Conservation (phyloP, 2,888 invertebrate species). For the Ophonus ardosiacus region DNA sequence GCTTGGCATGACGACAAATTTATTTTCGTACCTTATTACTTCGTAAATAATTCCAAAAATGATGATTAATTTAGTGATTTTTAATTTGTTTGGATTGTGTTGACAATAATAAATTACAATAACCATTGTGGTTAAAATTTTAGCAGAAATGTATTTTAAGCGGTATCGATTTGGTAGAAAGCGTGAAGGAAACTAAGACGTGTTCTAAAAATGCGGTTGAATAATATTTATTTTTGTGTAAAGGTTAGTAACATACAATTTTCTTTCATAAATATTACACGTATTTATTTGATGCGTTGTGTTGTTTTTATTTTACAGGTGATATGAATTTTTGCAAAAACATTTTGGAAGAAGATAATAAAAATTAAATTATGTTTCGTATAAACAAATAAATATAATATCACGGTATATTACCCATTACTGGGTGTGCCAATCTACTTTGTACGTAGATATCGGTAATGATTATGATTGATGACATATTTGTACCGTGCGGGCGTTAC, state of each 20-base stretch:
- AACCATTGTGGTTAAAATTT: background rate
- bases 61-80: constrained; percentile 1
- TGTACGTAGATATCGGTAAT: too few species aligned
- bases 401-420: too few species aligned
- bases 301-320: background rate
- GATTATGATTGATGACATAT: too few species aligned
- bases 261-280: background rate
- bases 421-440: too few species aligned
- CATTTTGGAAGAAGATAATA: background rate
- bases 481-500: too few species aligned
- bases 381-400: too few species aligned
- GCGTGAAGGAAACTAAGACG: background rate
- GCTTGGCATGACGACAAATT: constrained; percentile 37
- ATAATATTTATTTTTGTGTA: background rate
- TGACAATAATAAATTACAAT: background rate
- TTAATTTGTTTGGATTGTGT: background rate
- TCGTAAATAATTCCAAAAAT: background rate
- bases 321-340: background rate
- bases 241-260: constrained; percentile 14
- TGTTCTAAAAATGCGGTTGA: background rate
- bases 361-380: background rate
- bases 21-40: constrained; percentile 5
- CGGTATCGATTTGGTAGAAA: constrained; percentile 1
- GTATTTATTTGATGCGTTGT: background rate
- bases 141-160: background rate